Conservation (phyloP, 2,113 vertebrate species). For the Sakesphorus luctuosus region DNA sequence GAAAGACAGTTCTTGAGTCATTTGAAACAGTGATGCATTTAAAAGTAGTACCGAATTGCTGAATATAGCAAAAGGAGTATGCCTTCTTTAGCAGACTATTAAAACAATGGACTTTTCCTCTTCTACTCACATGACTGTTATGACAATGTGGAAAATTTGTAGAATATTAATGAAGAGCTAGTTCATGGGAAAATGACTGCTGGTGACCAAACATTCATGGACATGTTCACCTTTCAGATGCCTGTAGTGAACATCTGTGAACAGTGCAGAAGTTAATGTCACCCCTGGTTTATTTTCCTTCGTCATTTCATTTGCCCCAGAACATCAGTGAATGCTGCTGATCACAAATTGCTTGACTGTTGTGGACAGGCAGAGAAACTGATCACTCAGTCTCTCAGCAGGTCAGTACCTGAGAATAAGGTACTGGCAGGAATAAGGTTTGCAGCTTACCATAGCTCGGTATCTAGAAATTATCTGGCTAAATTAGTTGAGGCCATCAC, state of each 20-base stretch:
- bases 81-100: not conserved
- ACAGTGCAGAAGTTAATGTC: not conserved
- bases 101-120: not conserved
- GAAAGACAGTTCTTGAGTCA: conserved; percentile 28
- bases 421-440: not conserved
- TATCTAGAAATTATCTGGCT: not conserved
- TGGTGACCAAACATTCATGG: not conserved
- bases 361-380: not conserved
- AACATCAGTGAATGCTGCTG: not conserved
- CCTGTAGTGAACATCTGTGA: not conserved
- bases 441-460: not conserved
- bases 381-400: not conserved
- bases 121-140: not conserved
- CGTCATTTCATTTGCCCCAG: not conserved
- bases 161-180: not conserved
- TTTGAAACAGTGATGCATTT: conserved; percentile 13
- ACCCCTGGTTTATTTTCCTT: not conserved
- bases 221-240: not conserved
- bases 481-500: not conserved
- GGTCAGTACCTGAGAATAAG: not conserved
- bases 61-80: not conserved
- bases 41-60: not conserved
- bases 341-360: not conserved
- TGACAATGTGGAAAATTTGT: not conserved
- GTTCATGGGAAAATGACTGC: not conserved